Percentiles rank a stretch among this genome's conserved stretches.
Evolutionary conservation across 2,113 vertebrate species (phyloP).

Genomic region (Cebus imitator): DNA sequence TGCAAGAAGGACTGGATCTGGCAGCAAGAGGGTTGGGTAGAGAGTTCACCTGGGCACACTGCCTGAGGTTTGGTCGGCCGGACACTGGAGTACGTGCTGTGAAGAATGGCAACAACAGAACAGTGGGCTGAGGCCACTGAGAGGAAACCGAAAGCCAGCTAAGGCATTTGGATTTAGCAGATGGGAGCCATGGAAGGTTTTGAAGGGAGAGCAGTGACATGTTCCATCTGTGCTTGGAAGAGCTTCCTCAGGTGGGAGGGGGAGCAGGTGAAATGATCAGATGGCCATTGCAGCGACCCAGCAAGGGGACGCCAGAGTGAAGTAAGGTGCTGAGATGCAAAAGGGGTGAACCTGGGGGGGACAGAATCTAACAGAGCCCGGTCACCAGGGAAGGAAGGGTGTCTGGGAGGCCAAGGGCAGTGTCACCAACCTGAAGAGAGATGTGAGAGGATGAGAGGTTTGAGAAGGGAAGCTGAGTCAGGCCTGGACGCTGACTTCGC

Average conservation of each 20-base stretch:
- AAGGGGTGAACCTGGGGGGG: background rate
- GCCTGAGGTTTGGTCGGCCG: background rate
- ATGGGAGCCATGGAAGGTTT: background rate
- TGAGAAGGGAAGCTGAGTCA: background rate
- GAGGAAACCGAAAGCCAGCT: background rate
- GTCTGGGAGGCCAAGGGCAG: background rate
- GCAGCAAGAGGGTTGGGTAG: background rate
- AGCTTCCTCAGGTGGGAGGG: rapidly evolving
- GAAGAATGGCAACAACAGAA: background rate
- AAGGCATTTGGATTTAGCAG: background rate
- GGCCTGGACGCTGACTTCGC: background rate
- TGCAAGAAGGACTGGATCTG: background rate
- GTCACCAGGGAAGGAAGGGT: background rate
- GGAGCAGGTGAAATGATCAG: background rate
- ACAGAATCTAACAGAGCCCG: background rate
- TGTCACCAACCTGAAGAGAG: background rate
- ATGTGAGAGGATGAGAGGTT: no score
- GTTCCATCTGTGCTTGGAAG: background rate
- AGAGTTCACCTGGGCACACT: background rate
- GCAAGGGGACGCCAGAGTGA: background rate
- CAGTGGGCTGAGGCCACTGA: background rate
- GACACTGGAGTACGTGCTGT: background rate
- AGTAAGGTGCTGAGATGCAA: background rate
- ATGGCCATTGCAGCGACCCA: rapidly evolving
- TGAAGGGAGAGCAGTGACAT: background rate